Evolutionary conservation across 2,888 invertebrate genomes (phyloP).

Genomic region (Congeria kusceri): DNA sequence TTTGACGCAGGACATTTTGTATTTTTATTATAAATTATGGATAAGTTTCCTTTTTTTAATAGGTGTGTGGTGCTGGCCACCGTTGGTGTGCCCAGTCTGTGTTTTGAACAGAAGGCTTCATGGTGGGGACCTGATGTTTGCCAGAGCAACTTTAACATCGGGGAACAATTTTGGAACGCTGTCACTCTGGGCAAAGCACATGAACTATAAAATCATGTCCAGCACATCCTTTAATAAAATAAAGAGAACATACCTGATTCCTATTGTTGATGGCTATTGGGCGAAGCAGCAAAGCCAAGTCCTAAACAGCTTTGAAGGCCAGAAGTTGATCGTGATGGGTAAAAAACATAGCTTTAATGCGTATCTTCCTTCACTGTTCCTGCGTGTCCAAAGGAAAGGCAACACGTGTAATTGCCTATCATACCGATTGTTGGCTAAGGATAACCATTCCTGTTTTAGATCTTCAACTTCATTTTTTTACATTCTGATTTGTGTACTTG

Average conservation of each 20-base stretch:
- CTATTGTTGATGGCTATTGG: conserved; percentile 13
- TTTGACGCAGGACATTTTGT: too few relatives aligned
- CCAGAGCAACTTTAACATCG: conserved; percentile 18
- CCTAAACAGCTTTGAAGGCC: not conserved
- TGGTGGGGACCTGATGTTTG: conserved; percentile 20
- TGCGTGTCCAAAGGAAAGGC: too few relatives aligned
- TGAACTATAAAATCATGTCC: conserved; percentile 20
- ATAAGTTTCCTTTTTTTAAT: too few relatives aligned
- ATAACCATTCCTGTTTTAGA: too few relatives aligned
- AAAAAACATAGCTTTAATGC: too few relatives aligned
- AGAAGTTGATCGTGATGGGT: conserved; percentile 17
- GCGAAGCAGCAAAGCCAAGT: conserved; percentile 8
- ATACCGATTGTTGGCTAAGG: too few relatives aligned
- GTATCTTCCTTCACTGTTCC: too few relatives aligned
- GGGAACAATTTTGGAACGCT: conserved; percentile 39
- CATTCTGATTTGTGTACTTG: too few relatives aligned
- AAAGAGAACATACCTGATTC: conserved; percentile 25
- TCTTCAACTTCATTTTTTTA: too few relatives aligned
- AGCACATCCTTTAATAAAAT: conserved; percentile 12
- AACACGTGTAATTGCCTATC: too few relatives aligned
- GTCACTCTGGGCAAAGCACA: conserved; percentile 14
- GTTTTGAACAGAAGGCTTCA: conserved; percentile 32
- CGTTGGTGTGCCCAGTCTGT: conserved; percentile 39
- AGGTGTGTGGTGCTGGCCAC: conserved; percentile 29
- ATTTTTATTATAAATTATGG: too few relatives aligned